phyloP scores from a whole-genome alignment of 2,113 vertebrate species.

The Gallinago media region DNA sequence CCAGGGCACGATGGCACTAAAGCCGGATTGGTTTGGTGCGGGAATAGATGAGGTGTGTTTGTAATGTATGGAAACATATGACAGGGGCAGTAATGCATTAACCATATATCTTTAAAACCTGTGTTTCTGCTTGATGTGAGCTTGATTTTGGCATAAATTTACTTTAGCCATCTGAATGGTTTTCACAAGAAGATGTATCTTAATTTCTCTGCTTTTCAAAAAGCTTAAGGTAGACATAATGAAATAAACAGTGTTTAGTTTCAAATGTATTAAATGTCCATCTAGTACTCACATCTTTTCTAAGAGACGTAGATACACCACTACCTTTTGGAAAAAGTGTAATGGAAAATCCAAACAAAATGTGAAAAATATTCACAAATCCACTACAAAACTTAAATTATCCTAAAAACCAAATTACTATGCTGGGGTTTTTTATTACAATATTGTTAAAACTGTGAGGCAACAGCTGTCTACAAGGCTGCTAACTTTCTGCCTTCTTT shows the following conservation, averaged over 20 bases:
- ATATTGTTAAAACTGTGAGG: neutral
- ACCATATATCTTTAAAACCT: neutral
- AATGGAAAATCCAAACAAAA: neutral
- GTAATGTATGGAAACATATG: neutral
- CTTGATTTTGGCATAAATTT: neutral
- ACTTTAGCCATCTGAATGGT: neutral
- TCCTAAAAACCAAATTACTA: neutral
- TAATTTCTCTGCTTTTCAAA: neutral
- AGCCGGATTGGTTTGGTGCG: neutral
- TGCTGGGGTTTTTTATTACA: neutral
- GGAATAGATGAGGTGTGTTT: neutral
- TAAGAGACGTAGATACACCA: neutral
- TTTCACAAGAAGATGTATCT: neutral
- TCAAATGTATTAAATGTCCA: neutral
- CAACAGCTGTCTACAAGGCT: neutral
- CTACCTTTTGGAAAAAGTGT: neutral
- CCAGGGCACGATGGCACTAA: neutral
- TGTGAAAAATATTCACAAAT: neutral
- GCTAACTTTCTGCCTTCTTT: neutral
- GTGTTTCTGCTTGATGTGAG: neutral
- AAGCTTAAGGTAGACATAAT: neutral
- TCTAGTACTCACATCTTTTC: neutral
- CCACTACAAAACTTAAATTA: accelerated
- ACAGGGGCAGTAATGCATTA: neutral
- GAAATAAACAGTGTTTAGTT: neutral